These are phyloP conservation scores for Sphecodes monilicornis DNA, from an alignment of 2,888 invertebrate species.

Conservation along the genomic window DNA sequence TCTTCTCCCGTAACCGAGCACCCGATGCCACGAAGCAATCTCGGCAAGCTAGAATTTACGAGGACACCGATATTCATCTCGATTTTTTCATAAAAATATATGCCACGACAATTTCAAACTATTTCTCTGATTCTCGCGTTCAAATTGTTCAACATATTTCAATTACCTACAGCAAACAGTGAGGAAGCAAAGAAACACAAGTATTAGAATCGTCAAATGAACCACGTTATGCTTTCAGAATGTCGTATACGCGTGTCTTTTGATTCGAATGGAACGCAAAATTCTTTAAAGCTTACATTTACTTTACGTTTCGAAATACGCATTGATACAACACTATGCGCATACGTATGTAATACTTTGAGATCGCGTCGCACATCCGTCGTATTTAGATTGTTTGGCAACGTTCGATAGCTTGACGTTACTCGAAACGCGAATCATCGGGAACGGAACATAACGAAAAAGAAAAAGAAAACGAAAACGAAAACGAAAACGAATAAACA, in stretches of 20 bases:
- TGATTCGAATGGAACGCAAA: not conserved
- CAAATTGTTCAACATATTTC: conserved; percentile 24
- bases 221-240: conserved; percentile 55
- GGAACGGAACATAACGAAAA: not conserved
- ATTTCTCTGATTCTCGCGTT: conserved; percentile 15
- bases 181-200: conserved; percentile 54
- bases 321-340: no score
- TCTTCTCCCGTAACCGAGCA: not conserved
- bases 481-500: not conserved
- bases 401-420: not conserved
- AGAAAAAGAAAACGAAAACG: not conserved
- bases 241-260: not conserved
- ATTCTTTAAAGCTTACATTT: not conserved
- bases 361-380: no score
- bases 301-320: not conserved
- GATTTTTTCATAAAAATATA: not conserved
- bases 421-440: not conserved
- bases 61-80: not conserved
- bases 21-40: not conserved
- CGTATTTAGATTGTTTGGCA: not conserved
- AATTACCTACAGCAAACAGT: conserved; percentile 49
- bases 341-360: no score
- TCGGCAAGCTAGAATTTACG: conserved; percentile 34
- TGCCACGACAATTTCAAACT: not conserved
- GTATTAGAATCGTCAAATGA: conserved; percentile 43